Percentiles rank a stretch among this genome's conserved stretches.
These are phyloP conservation scores for Acrocyrtus sp. DNA, from an alignment of 2,888 invertebrate species.

Conservation along the genomic window DNA sequence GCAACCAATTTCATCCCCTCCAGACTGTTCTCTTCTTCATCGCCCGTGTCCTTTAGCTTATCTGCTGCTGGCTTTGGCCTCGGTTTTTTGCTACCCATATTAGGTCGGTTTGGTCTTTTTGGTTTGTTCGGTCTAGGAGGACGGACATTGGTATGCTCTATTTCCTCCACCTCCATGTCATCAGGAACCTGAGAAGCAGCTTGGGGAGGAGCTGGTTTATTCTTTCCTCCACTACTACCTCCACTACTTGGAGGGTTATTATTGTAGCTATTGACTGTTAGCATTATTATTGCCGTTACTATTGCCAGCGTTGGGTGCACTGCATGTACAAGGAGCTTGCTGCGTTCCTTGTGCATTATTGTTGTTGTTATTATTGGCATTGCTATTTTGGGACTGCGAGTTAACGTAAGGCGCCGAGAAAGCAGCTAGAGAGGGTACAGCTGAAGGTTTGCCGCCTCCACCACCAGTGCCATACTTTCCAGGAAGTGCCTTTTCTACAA, in stretches of 20 bases:
- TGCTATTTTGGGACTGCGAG: neutral
- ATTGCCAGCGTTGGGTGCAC: neutral
- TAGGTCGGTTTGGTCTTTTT: conserved; percentile 14
- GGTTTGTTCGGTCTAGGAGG: conserved; percentile 23
- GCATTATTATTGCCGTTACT: neutral
- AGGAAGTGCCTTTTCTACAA: too few species aligned
- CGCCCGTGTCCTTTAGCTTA: neutral
- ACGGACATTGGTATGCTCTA: neutral
- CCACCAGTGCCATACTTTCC: too few species aligned
- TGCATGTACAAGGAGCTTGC: too few species aligned
- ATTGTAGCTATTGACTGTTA: neutral
- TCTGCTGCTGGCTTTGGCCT: conserved; percentile 7
- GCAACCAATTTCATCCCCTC: too few species aligned
- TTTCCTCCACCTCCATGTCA: neutral
- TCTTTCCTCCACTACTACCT: too few species aligned
- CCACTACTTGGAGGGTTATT: neutral
- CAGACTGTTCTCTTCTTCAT: neutral
- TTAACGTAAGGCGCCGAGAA: too few species aligned
- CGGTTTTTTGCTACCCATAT: conserved; percentile 2
- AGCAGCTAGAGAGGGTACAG: too few species aligned
- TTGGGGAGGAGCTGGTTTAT: conserved; percentile 2
- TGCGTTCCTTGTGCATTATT: neutral
- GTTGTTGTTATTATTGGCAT: neutral
- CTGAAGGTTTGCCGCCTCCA: too few species aligned
- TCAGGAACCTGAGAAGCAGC: neutral